A percentile compares a stretch with the other conserved stretches of the same genome.
Conservation (phyloP, 2,888 invertebrate genomes). For the Metopia argyrocephala region DNA sequence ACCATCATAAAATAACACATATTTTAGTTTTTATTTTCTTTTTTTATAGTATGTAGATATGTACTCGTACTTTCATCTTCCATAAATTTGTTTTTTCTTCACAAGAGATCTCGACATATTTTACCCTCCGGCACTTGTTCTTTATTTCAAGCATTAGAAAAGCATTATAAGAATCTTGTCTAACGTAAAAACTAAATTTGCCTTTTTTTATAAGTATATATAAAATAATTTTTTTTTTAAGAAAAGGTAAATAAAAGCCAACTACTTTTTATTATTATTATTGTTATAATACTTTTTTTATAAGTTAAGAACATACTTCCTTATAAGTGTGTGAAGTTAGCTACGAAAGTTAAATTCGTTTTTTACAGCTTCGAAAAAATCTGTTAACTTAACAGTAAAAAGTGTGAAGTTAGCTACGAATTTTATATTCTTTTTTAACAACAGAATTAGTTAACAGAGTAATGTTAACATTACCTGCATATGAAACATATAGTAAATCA, state of each 20-base stretch:
- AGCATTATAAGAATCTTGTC: slow-evolving; percentile 5
- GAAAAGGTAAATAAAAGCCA: slow-evolving; percentile 14
- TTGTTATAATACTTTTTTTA: slow-evolving; percentile 23
- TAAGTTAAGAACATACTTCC: slow-evolving; percentile 36
- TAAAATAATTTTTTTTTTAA: slow-evolving; percentile 7
- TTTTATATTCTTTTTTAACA: too few species aligned
- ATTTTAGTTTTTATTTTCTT: slow-evolving; percentile 11
- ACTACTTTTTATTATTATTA: slow-evolving; percentile 14
- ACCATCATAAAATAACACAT: slow-evolving; percentile 20
- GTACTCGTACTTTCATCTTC: slow-evolving; percentile 4
- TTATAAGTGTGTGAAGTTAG: too few species aligned
- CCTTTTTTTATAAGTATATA: slow-evolving; percentile 12
- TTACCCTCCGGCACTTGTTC: slow-evolving; percentile 51
- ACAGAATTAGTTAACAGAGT: too few species aligned
- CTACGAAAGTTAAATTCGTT: too few species aligned
- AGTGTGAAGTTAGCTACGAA: too few species aligned
- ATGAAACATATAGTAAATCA: too few species aligned
- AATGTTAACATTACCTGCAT: too few species aligned
- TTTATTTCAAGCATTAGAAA: slow-evolving; percentile 36
- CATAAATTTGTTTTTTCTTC: slow-evolving; percentile 2
- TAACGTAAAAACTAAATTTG: slow-evolving; percentile 1
- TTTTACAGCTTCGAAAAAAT: too few species aligned
- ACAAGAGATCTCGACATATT: slow-evolving; percentile 48
- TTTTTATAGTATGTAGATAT: background rate
- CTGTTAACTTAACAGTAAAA: too few species aligned